Evolutionary conservation across 2,888 invertebrate genomes (phyloP).

Genomic region (Cataglyphis albicans): DNA sequence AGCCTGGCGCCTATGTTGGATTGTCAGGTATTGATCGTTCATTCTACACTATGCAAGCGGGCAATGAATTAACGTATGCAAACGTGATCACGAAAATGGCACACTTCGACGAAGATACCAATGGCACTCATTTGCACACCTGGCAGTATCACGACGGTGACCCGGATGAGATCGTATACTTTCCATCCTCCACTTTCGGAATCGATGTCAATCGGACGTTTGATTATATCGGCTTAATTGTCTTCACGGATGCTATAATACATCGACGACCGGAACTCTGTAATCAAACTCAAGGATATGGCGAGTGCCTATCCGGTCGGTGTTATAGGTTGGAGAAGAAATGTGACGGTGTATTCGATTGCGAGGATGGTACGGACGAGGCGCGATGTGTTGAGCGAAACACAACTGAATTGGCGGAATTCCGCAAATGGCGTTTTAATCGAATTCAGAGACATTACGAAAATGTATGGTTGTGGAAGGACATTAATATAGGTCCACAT

Average conservation of each 20-base stretch:
- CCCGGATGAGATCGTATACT: conserved; percentile 94
- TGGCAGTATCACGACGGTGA: conserved; percentile 95
- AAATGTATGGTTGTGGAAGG: conserved; percentile 98
- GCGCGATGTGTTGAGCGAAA: conserved; percentile 90
- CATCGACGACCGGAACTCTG: conserved; percentile 90
- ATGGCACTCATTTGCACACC: conserved; percentile 93
- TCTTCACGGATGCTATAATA: conserved; percentile 95
- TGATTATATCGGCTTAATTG: conserved; percentile 94
- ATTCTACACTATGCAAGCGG: conserved; percentile 97
- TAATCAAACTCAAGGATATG: conserved; percentile 91
- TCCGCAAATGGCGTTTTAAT: conserved; percentile 94
- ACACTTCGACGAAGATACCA: conserved; percentile 93
- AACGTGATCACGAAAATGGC: conserved; percentile 95
- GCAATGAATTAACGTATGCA: conserved; percentile 95
- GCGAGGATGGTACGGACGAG: conserved; percentile 95
- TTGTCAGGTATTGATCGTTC: conserved; percentile 96
- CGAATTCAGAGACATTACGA: conserved; percentile 96
- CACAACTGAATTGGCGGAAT: conserved; percentile 90
- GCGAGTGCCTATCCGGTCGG: conserved; percentile 93
- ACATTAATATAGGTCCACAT: conserved; percentile 96
- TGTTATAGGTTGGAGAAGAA: conserved; percentile 92
- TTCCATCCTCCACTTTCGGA: conserved; percentile 96
- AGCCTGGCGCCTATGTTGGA: conserved; percentile 97
- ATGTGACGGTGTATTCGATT: conserved; percentile 93
- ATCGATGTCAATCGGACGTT: conserved; percentile 98